Conservation (phyloP, 2,888 invertebrate species). For the Lepidochrysops patricia region DNA sequence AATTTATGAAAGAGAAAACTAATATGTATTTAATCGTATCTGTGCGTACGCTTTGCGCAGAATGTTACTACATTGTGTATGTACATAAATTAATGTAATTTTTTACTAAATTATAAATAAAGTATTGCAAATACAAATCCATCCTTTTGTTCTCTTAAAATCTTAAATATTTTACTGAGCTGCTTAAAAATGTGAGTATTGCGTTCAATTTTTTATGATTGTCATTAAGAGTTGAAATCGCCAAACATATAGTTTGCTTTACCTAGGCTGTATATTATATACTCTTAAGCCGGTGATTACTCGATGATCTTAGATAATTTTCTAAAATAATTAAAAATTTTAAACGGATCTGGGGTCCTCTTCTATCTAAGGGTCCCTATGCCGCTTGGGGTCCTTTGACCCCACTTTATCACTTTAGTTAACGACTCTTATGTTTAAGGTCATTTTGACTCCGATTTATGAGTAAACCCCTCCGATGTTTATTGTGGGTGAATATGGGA, state of each 20-base stretch:
- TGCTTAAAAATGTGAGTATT: conserved; percentile 1
- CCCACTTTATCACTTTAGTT: no score
- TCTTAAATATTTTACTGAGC: background rate
- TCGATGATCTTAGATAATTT: no score
- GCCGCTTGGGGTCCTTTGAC: background rate
- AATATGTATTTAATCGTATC: conserved; percentile 32
- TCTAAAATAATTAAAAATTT: no score
- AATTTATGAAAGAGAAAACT: conserved; percentile 23
- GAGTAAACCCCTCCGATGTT: no score
- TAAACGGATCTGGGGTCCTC: no score
- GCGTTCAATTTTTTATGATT: background rate
- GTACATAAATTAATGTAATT: conserved; percentile 67
- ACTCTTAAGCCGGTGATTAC: no score
- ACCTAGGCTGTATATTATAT: no score
- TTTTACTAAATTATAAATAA: conserved; percentile 66
- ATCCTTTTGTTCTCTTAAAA: conserved; percentile 36
- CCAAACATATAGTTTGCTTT: no score
- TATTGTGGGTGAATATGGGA: no score
- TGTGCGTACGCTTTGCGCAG: conserved; percentile 48
- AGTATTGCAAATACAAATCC: conserved; percentile 51
- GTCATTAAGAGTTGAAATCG: no score
- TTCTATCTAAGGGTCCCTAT: no score
- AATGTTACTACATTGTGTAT: conserved; percentile 37
- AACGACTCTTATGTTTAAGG: background rate
- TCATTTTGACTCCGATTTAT: background rate